These are phyloP conservation scores for Cecropterus lyciades DNA, from an alignment of 1,140 invertebrate species.

Conservation along the genomic window DNA sequence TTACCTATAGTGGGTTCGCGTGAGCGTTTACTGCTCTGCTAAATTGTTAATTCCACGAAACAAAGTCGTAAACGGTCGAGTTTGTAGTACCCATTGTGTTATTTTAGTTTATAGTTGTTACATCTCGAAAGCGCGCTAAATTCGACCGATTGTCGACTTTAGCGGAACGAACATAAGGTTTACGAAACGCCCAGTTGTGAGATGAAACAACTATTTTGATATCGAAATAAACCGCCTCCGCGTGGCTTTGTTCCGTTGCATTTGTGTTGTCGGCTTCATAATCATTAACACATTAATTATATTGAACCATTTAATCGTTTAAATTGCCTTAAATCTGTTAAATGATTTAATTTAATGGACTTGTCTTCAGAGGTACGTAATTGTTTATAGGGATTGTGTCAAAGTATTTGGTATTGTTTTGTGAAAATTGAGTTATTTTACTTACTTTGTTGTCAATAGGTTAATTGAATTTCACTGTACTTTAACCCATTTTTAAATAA, in stretches of 20 bases:
- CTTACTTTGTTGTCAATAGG: too few relatives aligned
- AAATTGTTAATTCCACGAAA: conserved; percentile 69
- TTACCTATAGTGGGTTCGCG: conserved; percentile 53
- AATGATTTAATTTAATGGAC: too few relatives aligned
- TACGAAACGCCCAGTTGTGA: not conserved
- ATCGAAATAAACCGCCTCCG: conserved; percentile 49
- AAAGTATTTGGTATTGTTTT: too few relatives aligned
- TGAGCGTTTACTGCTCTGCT: conserved; percentile 63
- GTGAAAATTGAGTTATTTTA: too few relatives aligned
- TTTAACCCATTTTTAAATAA: too few relatives aligned
- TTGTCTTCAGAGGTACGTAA: too few relatives aligned
- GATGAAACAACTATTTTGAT: conserved; percentile 34
- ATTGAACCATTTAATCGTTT: conserved; percentile 14
- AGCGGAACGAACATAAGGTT: not conserved
- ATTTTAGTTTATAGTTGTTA: conserved; percentile 43
- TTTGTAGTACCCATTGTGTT: conserved; percentile 52
- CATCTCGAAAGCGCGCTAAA: not conserved
- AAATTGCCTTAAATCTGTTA: not conserved
- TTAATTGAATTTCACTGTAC: too few relatives aligned
- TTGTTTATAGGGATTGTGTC: too few relatives aligned
- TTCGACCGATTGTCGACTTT: not conserved
- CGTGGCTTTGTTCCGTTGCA: conserved; percentile 26
- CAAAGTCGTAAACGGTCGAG: conserved; percentile 58
- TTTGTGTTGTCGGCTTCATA: conserved; percentile 46
- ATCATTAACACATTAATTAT: conserved; percentile 39